Conservation (phyloP, 1,140 invertebrate genomes). For the Heliconius hewitsoni region DNA sequence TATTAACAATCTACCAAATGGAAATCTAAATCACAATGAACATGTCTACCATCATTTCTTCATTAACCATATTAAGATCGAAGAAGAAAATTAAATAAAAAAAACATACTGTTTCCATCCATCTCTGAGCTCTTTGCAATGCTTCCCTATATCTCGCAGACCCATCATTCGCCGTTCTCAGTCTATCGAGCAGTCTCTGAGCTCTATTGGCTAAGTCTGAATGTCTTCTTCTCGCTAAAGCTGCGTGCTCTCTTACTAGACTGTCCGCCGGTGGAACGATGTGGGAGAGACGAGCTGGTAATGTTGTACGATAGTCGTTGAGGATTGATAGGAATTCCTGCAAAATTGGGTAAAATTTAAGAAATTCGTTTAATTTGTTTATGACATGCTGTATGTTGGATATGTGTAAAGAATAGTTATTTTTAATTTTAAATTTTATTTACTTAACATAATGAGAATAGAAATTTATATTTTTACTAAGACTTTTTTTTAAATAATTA, state of each 20-base stretch:
- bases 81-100: not conserved
- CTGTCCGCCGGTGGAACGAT: constrained; percentile 84
- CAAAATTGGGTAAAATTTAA: not conserved
- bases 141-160: constrained; percentile 92
- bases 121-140: constrained; percentile 90
- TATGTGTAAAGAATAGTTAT: too few relatives aligned
- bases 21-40: too few relatives aligned
- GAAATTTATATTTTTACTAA: too few relatives aligned
- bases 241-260: constrained; percentile 55
- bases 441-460: too few relatives aligned
- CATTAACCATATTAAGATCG: not conserved
- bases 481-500: too few relatives aligned
- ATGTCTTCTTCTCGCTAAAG: constrained; percentile 86
- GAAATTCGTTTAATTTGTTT: too few relatives aligned
- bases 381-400: too few relatives aligned
- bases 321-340: constrained; percentile 89
- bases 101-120: constrained; percentile 86
- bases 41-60: too few relatives aligned
- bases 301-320: constrained; percentile 91
- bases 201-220: constrained; percentile 89
- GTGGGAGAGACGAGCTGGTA: constrained; percentile 90
- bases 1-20: too few relatives aligned
- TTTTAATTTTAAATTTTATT: too few relatives aligned
- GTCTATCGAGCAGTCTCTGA: constrained; percentile 89
- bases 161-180: constrained; percentile 88